These are phyloP conservation scores for Brenthis ino DNA, from an alignment of 2,888 invertebrate species.

Conservation along the genomic window DNA sequence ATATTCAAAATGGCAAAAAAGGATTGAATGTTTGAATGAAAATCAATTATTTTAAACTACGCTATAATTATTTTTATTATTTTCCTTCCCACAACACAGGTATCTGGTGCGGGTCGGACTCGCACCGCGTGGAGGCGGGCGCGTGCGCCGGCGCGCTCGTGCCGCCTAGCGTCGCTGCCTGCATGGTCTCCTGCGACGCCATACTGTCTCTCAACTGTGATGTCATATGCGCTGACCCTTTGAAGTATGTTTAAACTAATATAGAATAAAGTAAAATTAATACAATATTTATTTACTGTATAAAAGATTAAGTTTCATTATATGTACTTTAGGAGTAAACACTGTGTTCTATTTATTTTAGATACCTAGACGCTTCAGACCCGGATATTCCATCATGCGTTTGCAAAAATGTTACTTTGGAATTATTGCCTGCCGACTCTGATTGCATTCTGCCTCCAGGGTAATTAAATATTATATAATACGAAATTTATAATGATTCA, in stretches of 20 bases:
- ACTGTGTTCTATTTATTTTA: conserved; percentile 43
- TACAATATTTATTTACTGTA: not conserved
- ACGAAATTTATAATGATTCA: not conserved
- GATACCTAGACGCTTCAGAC: conserved; percentile 68
- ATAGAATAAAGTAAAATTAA: not conserved
- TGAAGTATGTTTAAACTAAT: conserved; percentile 52
- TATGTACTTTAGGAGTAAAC: not conserved
- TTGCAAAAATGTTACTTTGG: conserved; percentile 69
- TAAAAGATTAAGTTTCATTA: not conserved
- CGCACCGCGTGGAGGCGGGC: conserved; percentile 70
- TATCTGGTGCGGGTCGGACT: conserved; percentile 72
- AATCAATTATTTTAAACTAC: not conserved
- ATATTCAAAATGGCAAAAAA: too few relatives aligned
- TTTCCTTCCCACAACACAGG: conserved; percentile 47
- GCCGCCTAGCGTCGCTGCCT: conserved; percentile 62
- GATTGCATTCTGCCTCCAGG: conserved; percentile 72
- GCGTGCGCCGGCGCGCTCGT: conserved; percentile 70
- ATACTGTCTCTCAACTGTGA: conserved; percentile 55
- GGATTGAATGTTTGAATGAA: too few relatives aligned
- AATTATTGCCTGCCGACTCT: conserved; percentile 69
- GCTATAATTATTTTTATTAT: not conserved
- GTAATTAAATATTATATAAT: conserved; percentile 47
- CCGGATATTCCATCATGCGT: conserved; percentile 69
- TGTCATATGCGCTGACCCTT: conserved; percentile 62
- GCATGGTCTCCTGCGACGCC: conserved; percentile 60